phyloP scores from a whole-genome alignment of 2,797 vertebrate genomes.

The Glossophaga mutica region DNA sequence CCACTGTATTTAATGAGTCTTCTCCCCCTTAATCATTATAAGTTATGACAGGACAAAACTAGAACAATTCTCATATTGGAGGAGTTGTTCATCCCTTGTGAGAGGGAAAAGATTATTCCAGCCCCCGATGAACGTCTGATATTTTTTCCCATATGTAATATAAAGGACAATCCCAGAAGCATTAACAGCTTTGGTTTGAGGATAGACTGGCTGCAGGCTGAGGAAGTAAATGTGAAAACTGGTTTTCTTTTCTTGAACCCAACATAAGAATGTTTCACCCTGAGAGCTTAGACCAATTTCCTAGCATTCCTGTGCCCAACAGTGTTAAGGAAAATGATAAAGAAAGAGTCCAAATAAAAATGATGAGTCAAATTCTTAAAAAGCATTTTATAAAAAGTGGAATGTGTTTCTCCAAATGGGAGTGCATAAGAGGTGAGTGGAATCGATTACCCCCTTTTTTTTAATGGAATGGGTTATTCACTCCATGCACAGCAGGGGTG shows the following conservation, averaged over 20 bases:
- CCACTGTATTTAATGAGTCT: constrained; percentile 49
- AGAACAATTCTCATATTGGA: constrained; percentile 33
- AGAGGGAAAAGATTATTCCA: constrained; percentile 20
- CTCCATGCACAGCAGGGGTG: background rate
- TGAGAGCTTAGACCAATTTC: background rate
- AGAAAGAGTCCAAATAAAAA: background rate
- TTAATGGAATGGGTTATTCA: background rate
- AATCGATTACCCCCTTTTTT: background rate
- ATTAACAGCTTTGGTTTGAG: background rate
- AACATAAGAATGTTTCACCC: background rate
- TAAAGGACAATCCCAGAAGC: background rate
- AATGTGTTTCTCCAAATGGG: background rate
- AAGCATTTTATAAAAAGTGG: background rate
- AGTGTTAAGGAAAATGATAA: background rate
- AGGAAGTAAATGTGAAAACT: background rate
- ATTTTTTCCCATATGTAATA: background rate
- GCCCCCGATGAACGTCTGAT: background rate
- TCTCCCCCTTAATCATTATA: constrained; percentile 39
- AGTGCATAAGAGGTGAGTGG: background rate
- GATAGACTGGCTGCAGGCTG: background rate
- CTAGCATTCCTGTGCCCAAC: background rate
- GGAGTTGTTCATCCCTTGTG: constrained; percentile 11
- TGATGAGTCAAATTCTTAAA: background rate
- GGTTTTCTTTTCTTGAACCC: background rate
- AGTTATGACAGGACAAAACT: constrained; percentile 33